phyloP scores from a whole-genome alignment of 2,797 vertebrate genomes.

The Platyrinchus mystaceus region DNA sequence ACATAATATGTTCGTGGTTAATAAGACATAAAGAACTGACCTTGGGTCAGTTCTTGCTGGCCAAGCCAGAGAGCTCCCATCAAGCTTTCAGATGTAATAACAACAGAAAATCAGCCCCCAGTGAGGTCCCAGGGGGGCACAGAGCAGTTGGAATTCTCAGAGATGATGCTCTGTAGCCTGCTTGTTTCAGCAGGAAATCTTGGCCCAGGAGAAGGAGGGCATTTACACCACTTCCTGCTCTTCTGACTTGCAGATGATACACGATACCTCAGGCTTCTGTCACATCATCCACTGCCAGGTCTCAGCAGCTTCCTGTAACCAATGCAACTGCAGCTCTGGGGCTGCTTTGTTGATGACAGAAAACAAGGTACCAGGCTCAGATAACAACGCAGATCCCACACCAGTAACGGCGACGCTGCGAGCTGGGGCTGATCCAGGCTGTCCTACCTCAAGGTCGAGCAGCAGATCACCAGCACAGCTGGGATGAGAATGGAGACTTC shows the following conservation, averaged over 20 bases:
- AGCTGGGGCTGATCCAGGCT: neutral
- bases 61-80: neutral
- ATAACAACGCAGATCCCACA: neutral
- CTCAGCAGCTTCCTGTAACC: slow-evolving; percentile 18
- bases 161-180: neutral
- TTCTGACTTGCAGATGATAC: slow-evolving; percentile 14
- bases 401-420: neutral
- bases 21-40: neutral
- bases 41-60: neutral
- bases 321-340: neutral
- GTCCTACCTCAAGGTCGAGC: slow-evolving; percentile 48
- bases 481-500: neutral
- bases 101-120: neutral
- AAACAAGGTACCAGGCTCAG: slow-evolving; percentile 30
- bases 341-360: neutral
- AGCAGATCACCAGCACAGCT: neutral
- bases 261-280: neutral
- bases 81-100: neutral
- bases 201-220: neutral
- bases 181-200: slow-evolving; percentile 28
- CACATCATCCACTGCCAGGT: slow-evolving; percentile 4
- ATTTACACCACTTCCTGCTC: slow-evolving; percentile 4
- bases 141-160: neutral
- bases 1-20: neutral
- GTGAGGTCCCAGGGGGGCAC: neutral